Conservation (phyloP, 2,113 vertebrate genomes). For the Mormyrus lacerda region DNA sequence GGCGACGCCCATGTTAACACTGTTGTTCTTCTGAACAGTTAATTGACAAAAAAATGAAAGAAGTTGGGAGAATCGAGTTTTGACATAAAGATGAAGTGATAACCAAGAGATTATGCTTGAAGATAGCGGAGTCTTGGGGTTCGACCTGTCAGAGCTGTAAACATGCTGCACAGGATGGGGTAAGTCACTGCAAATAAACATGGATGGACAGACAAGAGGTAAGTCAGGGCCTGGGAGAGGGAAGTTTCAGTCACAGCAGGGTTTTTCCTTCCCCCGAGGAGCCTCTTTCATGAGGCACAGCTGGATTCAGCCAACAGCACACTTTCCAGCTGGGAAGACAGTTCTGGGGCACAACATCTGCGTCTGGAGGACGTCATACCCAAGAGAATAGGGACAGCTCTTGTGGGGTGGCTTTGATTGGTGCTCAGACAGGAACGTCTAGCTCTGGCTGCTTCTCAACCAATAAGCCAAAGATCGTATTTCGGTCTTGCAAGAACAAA, state of each 20-base stretch:
- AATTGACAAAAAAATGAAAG: not conserved
- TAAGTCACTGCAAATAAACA: not conserved
- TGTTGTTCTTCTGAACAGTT: not conserved
- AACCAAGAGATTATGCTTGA: not conserved
- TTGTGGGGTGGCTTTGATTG: not conserved
- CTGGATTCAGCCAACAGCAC: constrained; percentile 28
- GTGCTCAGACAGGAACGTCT: not conserved
- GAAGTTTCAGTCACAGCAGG: not conserved
- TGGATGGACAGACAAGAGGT: not conserved
- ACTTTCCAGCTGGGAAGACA: constrained; percentile 22
- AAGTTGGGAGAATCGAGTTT: not conserved
- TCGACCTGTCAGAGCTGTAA: not conserved
- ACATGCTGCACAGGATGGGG: not conserved
- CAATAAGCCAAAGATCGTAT: not conserved
- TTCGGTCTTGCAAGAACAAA: not conserved
- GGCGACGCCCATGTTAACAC: no score
- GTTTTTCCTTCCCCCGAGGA: not conserved
- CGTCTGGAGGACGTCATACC: constrained; percentile 20
- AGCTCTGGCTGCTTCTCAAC: not conserved
- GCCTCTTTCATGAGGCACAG: constrained; percentile 20
- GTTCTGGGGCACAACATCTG: constrained; percentile 19
- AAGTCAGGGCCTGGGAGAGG: not conserved
- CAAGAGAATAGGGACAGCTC: not conserved
- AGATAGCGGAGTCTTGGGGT: not conserved
- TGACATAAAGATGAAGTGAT: not conserved